A percentile compares a stretch with the other conserved stretches of the same genome.
Evolutionary conservation across 1,140 invertebrate genomes (phyloP).

Genomic region (Bombus sylvicola): DNA sequence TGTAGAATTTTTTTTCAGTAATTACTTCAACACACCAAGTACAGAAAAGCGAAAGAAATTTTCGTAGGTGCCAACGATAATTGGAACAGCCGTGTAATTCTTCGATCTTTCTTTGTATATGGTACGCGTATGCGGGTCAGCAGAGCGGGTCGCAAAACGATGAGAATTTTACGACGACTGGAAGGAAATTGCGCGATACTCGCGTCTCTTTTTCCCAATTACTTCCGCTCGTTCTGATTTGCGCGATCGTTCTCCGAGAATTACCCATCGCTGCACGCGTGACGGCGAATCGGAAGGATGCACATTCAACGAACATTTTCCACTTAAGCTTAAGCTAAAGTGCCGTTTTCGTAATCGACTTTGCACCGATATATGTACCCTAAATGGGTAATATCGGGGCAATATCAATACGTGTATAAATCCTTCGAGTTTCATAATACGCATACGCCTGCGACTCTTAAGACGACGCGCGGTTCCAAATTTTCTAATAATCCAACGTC

Average conservation of each 20-base stretch:
- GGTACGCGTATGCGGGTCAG: too few relatives aligned
- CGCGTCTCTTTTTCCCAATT: neutral
- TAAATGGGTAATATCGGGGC: neutral
- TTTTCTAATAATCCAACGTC: neutral
- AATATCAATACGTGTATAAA: slow-evolving; percentile 10
- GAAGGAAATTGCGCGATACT: neutral
- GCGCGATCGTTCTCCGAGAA: neutral
- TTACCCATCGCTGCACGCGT: neutral
- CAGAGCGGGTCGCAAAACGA: too few relatives aligned
- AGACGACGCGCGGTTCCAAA: neutral
- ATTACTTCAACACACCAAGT: too few relatives aligned
- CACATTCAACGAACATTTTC: slow-evolving; percentile 28
- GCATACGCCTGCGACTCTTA: neutral
- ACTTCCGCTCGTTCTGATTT: neutral
- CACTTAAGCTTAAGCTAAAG: slow-evolving; percentile 23
- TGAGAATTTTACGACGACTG: too few relatives aligned
- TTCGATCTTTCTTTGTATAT: neutral
- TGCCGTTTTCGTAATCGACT: slow-evolving; percentile 20
- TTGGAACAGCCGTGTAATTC: too few relatives aligned
- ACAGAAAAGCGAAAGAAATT: too few relatives aligned
- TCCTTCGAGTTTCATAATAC: slow-evolving; percentile 2
- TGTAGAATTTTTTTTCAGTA: too few relatives aligned
- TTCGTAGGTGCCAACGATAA: too few relatives aligned
- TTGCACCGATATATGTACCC: neutral
- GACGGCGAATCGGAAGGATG: neutral